A percentile compares a stretch with the other conserved stretches of the same genome.
phyloP scores from a whole-genome alignment of 2,113 vertebrate genomes.

The Chaetura pelagica region DNA sequence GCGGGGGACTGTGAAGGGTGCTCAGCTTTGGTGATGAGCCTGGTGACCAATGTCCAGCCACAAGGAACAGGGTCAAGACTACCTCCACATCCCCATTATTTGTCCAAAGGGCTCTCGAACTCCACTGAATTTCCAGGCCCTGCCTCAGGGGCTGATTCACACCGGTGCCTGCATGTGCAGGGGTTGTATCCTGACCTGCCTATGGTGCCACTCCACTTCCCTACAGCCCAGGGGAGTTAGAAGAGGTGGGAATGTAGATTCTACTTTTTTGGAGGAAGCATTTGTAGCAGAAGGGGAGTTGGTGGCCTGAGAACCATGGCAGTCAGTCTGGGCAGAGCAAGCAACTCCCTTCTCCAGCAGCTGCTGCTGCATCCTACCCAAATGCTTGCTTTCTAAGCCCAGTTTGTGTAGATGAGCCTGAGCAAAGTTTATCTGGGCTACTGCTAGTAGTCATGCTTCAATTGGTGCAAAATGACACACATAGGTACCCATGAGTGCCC shows the following conservation, averaged over 20 bases:
- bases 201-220: neutral
- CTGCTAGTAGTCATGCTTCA: rapidly evolving
- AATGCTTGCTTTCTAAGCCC: neutral
- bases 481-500: no score
- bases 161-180: neutral
- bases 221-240: neutral
- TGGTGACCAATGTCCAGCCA: neutral
- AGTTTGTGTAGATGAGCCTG: neutral
- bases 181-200: neutral
- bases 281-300: neutral
- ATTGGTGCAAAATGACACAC: neutral
- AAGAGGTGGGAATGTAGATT: neutral
- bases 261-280: neutral
- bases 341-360: neutral
- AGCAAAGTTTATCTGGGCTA: neutral
- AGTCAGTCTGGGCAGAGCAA: neutral
- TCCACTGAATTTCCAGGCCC: neutral
- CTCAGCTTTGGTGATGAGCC: neutral
- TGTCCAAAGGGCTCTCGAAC: neutral
- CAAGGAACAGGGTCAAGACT: neutral
- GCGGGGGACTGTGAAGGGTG: rapidly evolving
- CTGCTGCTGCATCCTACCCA: neutral
- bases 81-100: neutral
- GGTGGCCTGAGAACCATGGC: rapidly evolving
- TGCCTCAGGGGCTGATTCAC: rapidly evolving